These are phyloP conservation scores for Meda fulgida DNA, from an alignment of 2,797 vertebrate genomes.

Conservation along the genomic window DNA sequence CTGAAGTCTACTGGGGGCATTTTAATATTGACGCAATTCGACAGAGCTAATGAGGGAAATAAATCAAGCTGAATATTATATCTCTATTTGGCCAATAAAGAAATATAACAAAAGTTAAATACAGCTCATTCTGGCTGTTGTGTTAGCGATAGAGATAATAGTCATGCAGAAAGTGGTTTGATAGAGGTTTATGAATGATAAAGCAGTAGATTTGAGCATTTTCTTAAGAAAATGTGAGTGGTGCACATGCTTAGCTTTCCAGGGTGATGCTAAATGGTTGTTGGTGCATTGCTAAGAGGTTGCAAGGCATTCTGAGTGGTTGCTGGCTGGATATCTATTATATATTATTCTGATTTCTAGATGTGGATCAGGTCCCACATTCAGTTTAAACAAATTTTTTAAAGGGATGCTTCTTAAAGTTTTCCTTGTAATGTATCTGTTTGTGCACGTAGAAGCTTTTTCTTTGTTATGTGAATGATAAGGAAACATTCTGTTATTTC, in stretches of 20 bases:
- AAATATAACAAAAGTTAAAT: constrained; percentile 10
- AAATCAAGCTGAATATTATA: constrained; percentile 47
- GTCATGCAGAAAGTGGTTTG: background rate
- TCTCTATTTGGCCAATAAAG: constrained; percentile 34
- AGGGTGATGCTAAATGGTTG: background rate
- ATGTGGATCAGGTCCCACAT: background rate
- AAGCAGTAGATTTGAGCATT: background rate
- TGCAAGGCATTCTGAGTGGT: background rate
- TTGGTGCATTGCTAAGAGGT: background rate
- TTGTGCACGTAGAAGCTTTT: background rate
- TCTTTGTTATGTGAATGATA: no score
- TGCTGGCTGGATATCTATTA: background rate
- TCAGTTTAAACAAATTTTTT: background rate
- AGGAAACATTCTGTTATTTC: no score
- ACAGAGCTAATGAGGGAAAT: constrained; percentile 57
- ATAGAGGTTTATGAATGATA: background rate
- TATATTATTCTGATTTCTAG: background rate
- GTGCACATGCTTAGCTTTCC: background rate
- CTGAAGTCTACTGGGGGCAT: constrained; percentile 55
- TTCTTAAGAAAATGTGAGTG: background rate
- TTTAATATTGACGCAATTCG: constrained; percentile 54
- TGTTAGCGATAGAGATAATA: background rate
- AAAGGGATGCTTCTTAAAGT: background rate
- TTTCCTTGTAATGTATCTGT: background rate
- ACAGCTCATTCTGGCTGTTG: constrained; percentile 15